Evolutionary conservation across 1,140 invertebrate genomes (phyloP).

Genomic region (Triops cancriformis): DNA sequence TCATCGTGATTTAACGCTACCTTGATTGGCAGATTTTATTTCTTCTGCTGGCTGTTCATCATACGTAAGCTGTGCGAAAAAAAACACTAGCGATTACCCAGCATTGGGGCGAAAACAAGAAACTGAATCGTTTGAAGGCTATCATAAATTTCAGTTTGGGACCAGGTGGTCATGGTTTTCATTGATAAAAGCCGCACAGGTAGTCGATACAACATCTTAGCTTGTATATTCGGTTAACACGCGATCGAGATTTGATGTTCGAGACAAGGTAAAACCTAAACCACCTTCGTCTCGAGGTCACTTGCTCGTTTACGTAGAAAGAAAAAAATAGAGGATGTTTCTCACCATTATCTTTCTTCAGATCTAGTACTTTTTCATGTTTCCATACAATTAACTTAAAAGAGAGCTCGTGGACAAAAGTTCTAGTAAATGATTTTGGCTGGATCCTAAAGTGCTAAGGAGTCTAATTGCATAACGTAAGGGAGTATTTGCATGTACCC

Average conservation of each 20-base stretch:
- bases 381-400: too few species aligned
- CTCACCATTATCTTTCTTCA: not conserved
- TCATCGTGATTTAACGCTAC: not conserved
- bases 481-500: too few species aligned
- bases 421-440: too few species aligned
- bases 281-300: slow-evolving; percentile 4
- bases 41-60: not conserved
- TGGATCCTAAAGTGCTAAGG: too few species aligned
- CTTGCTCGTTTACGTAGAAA: not conserved
- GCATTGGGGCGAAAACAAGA: not conserved
- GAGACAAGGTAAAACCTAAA: not conserved
- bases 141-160: not conserved
- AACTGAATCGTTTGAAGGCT: not conserved
- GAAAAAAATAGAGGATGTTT: not conserved
- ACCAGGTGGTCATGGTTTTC: slow-evolving; percentile 2
- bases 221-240: not conserved
- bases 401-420: too few species aligned
- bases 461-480: too few species aligned
- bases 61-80: not conserved
- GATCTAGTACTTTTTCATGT: too few species aligned
- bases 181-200: slow-evolving; percentile 9
- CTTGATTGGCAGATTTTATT: not conserved
- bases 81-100: not conserved
- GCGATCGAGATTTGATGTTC: not conserved
- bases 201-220: not conserved